phyloP scores from a whole-genome alignment of 1,140 invertebrate genomes.

The Musca vetustissima region DNA sequence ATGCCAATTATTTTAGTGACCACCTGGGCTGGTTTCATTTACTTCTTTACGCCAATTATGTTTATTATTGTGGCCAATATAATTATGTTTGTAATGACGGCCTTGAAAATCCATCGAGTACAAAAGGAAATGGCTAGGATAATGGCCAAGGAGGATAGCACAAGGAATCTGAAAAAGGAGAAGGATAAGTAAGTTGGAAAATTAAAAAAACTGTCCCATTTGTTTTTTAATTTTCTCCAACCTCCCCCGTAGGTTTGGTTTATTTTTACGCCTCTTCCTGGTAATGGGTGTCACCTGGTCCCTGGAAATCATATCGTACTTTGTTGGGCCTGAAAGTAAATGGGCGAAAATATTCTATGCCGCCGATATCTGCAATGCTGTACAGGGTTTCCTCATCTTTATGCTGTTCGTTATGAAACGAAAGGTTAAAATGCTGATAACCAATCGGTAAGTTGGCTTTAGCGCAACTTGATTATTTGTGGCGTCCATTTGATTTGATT shows the following conservation, averaged over 20 bases:
- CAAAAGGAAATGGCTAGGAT: slow-evolving; percentile 63
- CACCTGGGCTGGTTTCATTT: slow-evolving; percentile 61
- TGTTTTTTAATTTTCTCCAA: background rate
- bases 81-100: slow-evolving; percentile 71
- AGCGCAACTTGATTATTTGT: slow-evolving; percentile 5
- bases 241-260: slow-evolving; percentile 62
- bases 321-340: slow-evolving; percentile 49
- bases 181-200: slow-evolving; percentile 69
- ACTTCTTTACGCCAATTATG: slow-evolving; percentile 75
- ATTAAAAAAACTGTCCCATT: too few species aligned
- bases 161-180: slow-evolving; percentile 59
- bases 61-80: slow-evolving; percentile 71
- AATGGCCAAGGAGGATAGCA: slow-evolving; percentile 63
- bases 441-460: slow-evolving; percentile 54
- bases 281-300: slow-evolving; percentile 77
- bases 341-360: slow-evolving; percentile 59
- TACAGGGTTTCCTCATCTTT: slow-evolving; percentile 65
- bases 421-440: slow-evolving; percentile 59
- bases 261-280: slow-evolving; percentile 71
- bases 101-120: slow-evolving; percentile 66
- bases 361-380: slow-evolving; percentile 58
- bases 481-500: background rate
- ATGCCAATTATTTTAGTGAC: slow-evolving; percentile 35
- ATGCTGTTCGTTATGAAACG: slow-evolving; percentile 65
- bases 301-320: slow-evolving; percentile 69